Base-by-base conservation (phyloP, 2,888 invertebrate species). In the Deilephila elpenor region DNA sequence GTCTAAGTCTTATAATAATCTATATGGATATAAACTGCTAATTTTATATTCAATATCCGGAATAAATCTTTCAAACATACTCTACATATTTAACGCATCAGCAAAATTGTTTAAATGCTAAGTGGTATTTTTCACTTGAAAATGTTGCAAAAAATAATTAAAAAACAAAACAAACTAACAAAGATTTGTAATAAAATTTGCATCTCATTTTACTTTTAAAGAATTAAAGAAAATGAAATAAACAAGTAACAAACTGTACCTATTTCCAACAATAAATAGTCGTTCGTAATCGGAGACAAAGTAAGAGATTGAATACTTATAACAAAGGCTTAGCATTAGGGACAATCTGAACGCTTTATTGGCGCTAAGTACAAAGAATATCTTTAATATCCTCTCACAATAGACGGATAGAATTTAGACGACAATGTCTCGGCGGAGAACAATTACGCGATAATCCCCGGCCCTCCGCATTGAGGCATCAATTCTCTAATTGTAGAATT, bases 401-500 rank as follows among this genome's bases (percentile, higher is more conserved):
- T 67, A 67, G 67, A 51, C 51, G 51, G 67, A 67, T 67, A 67
- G 67, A 67, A 51, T 67, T 67, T 67, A 67, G 67, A 67, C 67
- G 67, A 67, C 51, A 67, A 67, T 67, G 67, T 67, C 67, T 67
- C 70, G n/a, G 67, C n/a, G 59, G 59, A 32, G 19, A 67, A 67
- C 67, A 67, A 67, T 67, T 67, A 71, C 53, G 70, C 44, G 67
- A 67, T 67, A 71, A 73, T 61, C 73, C 64, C 71, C 67, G 70
- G 70, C 73, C 71, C 67, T 67, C 17, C 51, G 67, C 44, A 67
- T 67, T 76, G 76, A 75, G 77, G 75, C 70, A 78, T 75, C 75
- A 80, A 76, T 73, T 67, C 51, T 67, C 67, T 51, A 67, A 67
- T 67, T 67, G 67, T 67, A 67, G 67, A 67, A 67, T 67, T 67